A percentile compares a stretch with the other conserved stretches of the same genome.
Conservation (phyloP, 1,140 invertebrate genomes). For the Drosophila kurseongensis region DNA sequence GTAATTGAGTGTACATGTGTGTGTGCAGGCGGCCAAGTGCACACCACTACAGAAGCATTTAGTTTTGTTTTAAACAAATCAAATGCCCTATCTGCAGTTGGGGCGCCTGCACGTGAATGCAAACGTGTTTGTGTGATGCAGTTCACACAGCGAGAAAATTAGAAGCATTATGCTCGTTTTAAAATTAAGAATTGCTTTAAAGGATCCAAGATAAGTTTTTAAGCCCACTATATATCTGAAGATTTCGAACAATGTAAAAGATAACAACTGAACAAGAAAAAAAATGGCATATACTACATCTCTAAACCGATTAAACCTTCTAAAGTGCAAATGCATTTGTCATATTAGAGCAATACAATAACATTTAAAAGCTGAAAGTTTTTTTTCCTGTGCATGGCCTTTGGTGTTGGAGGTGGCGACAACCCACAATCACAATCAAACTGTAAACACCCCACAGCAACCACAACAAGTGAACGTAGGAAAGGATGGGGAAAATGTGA, state of each 20-base stretch:
- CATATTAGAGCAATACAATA: too few species aligned
- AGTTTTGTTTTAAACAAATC: conserved; percentile 71
- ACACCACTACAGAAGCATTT: conserved; percentile 27
- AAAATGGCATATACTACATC: too few species aligned
- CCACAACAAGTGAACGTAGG: conserved; percentile 56
- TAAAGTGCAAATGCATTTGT: too few species aligned
- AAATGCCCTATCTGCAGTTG: conserved; percentile 44
- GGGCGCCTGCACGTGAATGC: conserved; percentile 65
- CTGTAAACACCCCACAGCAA: conserved; percentile 61
- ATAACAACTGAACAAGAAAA: too few species aligned
- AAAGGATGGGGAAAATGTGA: neutral
- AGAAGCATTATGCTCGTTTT: too few species aligned
- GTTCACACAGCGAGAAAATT: conserved; percentile 9
- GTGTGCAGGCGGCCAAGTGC: conserved; percentile 42
- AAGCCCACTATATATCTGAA: too few species aligned
- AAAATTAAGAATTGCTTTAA: too few species aligned
- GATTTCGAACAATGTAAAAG: too few species aligned
- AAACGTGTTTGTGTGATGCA: conserved; percentile 59
- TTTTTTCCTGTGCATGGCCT: conserved; percentile 1
- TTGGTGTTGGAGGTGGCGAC: conserved; percentile 13
- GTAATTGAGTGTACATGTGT: conserved; percentile 26
- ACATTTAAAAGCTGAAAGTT: neutral
- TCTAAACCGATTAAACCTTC: too few species aligned
- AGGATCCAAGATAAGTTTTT: too few species aligned
- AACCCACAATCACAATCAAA: conserved; percentile 57